A percentile compares a stretch with the other conserved stretches of the same genome.
Conservation (phyloP, 2,113 vertebrate genomes). For the Sclerurus mexicanus region DNA sequence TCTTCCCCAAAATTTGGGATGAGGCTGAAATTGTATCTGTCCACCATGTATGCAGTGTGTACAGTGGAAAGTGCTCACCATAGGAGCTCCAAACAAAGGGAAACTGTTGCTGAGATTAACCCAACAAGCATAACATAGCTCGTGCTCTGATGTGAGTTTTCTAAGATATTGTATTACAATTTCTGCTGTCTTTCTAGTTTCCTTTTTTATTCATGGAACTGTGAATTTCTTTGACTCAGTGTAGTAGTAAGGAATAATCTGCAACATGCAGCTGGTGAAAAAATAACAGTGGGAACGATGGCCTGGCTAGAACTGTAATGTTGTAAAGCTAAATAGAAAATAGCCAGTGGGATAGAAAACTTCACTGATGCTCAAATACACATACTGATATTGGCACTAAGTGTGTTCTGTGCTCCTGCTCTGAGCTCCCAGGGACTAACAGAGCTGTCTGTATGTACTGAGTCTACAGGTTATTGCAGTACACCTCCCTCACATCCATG, state of each 20-base stretch:
- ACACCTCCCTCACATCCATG: background rate
- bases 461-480: background rate
- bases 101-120: background rate
- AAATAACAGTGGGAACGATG: background rate
- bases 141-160: background rate
- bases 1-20: background rate
- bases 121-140: background rate
- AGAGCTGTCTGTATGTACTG: background rate
- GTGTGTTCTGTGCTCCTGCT: background rate
- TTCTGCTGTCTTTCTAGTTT: background rate
- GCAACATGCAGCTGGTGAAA: background rate
- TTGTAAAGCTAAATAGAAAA: background rate
- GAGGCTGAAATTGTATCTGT: background rate
- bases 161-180: background rate
- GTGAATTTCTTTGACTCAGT: background rate
- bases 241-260: background rate
- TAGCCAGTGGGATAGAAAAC: background rate
- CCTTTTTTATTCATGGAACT: background rate
- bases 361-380: background rate
- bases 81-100: background rate
- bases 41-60: background rate
- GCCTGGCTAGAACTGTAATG: background rate
- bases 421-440: background rate
- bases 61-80: background rate
- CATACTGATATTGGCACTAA: background rate